A percentile compares a stretch with the other conserved stretches of the same genome.
phyloP scores from a whole-genome alignment of 2,797 vertebrate genomes.

The Lagodon rhomboides region DNA sequence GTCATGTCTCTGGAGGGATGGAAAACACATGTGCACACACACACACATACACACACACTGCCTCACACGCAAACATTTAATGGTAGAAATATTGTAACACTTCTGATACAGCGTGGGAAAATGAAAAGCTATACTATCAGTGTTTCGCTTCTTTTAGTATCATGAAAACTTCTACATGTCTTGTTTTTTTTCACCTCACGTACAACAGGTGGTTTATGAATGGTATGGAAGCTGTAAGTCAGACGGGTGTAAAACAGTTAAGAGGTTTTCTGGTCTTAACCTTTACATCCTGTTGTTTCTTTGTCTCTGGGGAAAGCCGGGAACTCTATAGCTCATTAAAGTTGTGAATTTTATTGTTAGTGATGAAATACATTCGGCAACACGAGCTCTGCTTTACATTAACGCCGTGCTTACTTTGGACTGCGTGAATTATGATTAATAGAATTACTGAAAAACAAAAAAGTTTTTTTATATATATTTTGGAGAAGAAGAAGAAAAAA shows the following conservation, averaged over 20 bases:
- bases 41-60: constrained; percentile 22
- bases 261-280: constrained; percentile 47
- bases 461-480: not conserved
- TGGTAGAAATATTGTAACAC: constrained; percentile 23
- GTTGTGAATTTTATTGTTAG: constrained; percentile 68
- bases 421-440: not conserved
- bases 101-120: constrained; percentile 34
- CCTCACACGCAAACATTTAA: constrained; percentile 32
- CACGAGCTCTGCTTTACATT: constrained; percentile 37
- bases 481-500: not conserved
- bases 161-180: not conserved
- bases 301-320: constrained; percentile 50
- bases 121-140: constrained; percentile 37
- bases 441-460: not conserved
- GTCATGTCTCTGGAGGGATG: constrained; percentile 71
- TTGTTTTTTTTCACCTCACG: too few species aligned
- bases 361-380: constrained; percentile 50
- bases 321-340: constrained; percentile 63
- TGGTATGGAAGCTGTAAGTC: not conserved
- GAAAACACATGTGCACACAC: constrained; percentile 40
- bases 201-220: constrained; percentile 49
- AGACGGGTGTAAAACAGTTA: constrained; percentile 30
- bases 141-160: constrained; percentile 26
- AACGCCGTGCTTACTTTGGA: constrained; percentile 12
- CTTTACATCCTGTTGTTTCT: constrained; percentile 54